phyloP scores from a whole-genome alignment of 2,888 invertebrate species.

The Tholera decimalis region DNA sequence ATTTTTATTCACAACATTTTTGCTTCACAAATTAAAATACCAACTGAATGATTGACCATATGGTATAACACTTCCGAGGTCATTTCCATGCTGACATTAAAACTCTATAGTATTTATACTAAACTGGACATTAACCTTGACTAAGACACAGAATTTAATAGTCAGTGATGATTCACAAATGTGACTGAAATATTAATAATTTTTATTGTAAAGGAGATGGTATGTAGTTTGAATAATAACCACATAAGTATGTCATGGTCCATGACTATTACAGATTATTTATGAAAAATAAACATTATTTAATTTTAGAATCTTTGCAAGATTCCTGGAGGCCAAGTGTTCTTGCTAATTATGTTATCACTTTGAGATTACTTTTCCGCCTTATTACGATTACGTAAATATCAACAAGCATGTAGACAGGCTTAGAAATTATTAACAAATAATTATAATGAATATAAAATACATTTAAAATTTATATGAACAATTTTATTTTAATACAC shows the following conservation, averaged over 20 bases:
- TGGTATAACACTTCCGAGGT: constrained; percentile 4
- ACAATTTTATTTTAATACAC: constrained; percentile 22
- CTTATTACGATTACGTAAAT: background rate
- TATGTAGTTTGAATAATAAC: background rate
- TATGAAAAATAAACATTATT: background rate
- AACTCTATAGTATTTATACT: background rate
- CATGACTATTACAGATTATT: background rate
- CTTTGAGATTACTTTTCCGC: background rate
- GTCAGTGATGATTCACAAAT: constrained; percentile 32
- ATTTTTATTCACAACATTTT: no score
- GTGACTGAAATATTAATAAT: constrained; percentile 8
- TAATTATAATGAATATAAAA: no score
- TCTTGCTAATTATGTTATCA: background rate
- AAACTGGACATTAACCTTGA: constrained; percentile 30
- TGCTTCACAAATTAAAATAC: background rate
- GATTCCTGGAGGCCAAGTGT: background rate
- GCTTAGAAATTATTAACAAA: no score
- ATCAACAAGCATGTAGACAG: background rate
- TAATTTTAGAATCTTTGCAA: background rate
- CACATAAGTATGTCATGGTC: background rate
- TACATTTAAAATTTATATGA: constrained; percentile 33
- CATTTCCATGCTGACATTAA: constrained; percentile 3
- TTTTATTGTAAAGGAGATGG: constrained; percentile 2
- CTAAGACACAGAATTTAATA: constrained; percentile 1
- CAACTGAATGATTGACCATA: background rate